These are phyloP conservation scores for Drosophila biarmipes DNA, from an alignment of 1,140 invertebrate species.

Conservation along the genomic window DNA sequence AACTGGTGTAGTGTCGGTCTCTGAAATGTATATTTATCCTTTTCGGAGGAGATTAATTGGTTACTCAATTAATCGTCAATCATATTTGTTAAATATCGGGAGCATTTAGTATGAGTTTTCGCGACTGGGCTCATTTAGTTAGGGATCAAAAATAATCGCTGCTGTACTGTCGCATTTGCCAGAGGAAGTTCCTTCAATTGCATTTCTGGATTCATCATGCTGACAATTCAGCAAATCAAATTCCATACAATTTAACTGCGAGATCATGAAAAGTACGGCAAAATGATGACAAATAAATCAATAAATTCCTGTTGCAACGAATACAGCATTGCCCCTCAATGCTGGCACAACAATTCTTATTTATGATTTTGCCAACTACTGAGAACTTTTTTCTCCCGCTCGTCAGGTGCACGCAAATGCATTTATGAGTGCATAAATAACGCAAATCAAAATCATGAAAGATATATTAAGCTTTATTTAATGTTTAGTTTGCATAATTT, in stretches of 20 bases:
- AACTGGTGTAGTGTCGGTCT: background rate
- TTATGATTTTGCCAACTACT: constrained; percentile 12
- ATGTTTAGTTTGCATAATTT: background rate
- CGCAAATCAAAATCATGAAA: background rate
- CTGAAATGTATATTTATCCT: background rate
- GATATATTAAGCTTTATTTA: constrained; percentile 1
- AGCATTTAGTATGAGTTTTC: too few species aligned
- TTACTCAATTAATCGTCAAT: too few species aligned
- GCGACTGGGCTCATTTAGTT: background rate
- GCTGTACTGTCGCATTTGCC: background rate
- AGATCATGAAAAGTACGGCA: background rate
- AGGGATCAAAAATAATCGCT: background rate
- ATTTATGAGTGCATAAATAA: constrained; percentile 4
- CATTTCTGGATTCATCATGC: background rate
- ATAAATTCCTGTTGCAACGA: background rate
- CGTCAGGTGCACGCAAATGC: constrained; percentile 1
- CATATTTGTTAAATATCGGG: too few species aligned
- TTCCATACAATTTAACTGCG: background rate
- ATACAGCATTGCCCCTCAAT: constrained; percentile 28
- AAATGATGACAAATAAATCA: constrained; percentile 1
- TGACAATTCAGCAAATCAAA: background rate
- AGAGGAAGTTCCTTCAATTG: background rate
- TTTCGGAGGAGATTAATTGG: too few species aligned
- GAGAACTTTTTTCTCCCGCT: background rate
- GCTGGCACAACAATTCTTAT: constrained; percentile 18